Evolutionary conservation across 2,797 vertebrate species (phyloP), one percentile per base, ranked within the genome.

Genomic region (Mormyrus hasselquistii): DNA sequence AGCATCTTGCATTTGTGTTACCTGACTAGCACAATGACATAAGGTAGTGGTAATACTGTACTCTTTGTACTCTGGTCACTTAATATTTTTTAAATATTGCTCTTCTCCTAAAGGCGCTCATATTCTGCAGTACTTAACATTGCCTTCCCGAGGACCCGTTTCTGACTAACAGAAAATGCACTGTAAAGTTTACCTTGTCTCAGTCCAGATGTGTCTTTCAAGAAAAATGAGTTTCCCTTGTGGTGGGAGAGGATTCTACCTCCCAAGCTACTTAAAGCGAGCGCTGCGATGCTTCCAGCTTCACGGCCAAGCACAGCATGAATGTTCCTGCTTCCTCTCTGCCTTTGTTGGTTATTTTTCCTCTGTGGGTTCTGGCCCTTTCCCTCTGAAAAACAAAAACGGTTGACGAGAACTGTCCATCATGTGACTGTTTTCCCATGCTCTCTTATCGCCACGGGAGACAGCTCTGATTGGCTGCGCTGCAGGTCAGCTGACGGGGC

Each of bases 221-320:
- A 38, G 82, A 85, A 87, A 85, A 87, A 76, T 59, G 22, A 85
- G 19, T 90, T 88, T 59, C 88, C 89, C 86, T 62, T 55, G 76
- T 14, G 14, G 22, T 49, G 25, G 89, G 49, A 87, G 55, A 91
- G 79, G 87, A 84, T 65, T 29, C 53, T 86, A 59, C 89, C 49
- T 38, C 88, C 25, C 83, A 85, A 19, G 47, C 83, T 50, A 85
- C 84, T 49, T 49, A 88, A 87, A 79, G 73, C 19, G 38, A 44
- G 16, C 8, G 16, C 16, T 82, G 86, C 83, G 50, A 79, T 69
- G 73, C 73, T 84, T 84, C 88, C 88, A 89, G 79, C 55, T 65
- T 90, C 89, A 90, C 87, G 88, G 89, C 91, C 89, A 89, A 89
- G 73, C 47, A 86, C 90, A 92, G 89, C 88, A 91, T 87, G 55